These are phyloP conservation scores for Pentalonia nigronervosa DNA, from an alignment of 1,140 invertebrate genomes.

Conservation along the genomic window DNA sequence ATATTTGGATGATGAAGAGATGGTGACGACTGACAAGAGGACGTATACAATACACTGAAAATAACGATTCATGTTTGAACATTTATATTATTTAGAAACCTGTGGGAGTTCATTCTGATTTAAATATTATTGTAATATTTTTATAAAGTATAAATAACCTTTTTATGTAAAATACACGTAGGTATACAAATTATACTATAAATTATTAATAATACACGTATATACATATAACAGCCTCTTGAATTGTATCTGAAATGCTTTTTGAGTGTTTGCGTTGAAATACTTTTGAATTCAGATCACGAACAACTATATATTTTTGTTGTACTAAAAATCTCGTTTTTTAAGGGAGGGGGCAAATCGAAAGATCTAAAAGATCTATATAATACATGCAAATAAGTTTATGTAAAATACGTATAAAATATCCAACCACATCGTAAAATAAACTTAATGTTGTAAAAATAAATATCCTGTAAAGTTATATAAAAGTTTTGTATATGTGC, in stretches of 20 bases:
- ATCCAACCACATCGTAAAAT: background rate
- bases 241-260: background rate
- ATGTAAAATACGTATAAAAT: background rate
- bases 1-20: background rate
- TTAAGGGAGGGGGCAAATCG: background rate
- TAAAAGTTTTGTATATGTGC: background rate
- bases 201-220: background rate
- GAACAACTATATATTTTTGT: background rate
- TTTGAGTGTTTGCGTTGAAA: background rate
- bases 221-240: background rate
- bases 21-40: background rate
- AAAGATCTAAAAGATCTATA: background rate
- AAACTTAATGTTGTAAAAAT: slow-evolving; percentile 14
- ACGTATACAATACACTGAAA: background rate
- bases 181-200: background rate
- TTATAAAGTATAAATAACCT: background rate
- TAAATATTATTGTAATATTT: background rate
- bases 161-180: background rate
- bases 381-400: background rate
- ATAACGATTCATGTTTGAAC: background rate
- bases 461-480: background rate
- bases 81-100: background rate
- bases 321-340: background rate
- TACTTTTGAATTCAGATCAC: background rate
- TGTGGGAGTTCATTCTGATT: background rate